Percentiles rank a stretch among this genome's conserved stretches.
Conservation (phyloP, 2,888 invertebrate genomes). For the Stenotaenia linearis region DNA sequence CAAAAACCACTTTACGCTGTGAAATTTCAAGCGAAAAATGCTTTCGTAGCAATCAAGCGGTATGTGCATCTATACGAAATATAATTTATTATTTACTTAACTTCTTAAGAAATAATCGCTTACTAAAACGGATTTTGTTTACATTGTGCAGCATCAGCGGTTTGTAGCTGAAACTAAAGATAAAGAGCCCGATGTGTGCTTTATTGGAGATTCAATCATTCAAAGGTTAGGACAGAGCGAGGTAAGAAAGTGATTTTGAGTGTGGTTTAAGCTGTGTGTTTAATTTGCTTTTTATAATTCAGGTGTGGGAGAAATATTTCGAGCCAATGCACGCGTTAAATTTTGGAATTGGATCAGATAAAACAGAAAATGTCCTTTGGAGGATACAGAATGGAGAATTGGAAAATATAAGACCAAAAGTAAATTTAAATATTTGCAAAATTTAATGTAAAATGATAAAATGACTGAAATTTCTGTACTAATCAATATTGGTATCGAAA, state of each 20-base stretch:
- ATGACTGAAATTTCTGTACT: no score
- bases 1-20: slow-evolving; percentile 1
- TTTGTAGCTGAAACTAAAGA: slow-evolving; percentile 78
- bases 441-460: neutral
- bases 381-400: slow-evolving; percentile 81
- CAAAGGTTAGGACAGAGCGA: slow-evolving; percentile 75
- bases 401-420: slow-evolving; percentile 82
- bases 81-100: no score
- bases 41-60: neutral
- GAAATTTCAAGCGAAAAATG: neutral
- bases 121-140: neutral
- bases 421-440: no score
- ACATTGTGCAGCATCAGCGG: slow-evolving; percentile 68
- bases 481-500: no score
- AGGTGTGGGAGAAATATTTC: slow-evolving; percentile 82
- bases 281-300: neutral
- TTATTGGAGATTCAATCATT: slow-evolving; percentile 82
- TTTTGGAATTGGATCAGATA: slow-evolving; percentile 82
- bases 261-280: neutral
- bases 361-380: slow-evolving; percentile 85
- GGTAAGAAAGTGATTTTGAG: slow-evolving; percentile 41
- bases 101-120: no score
- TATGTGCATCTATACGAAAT: neutral
- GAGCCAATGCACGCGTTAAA: slow-evolving; percentile 86
- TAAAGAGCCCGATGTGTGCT: slow-evolving; percentile 86